Percentiles rank a stretch among this genome's conserved stretches.
phyloP scores from a whole-genome alignment of 1,140 invertebrate species.

The Popillia japonica region DNA sequence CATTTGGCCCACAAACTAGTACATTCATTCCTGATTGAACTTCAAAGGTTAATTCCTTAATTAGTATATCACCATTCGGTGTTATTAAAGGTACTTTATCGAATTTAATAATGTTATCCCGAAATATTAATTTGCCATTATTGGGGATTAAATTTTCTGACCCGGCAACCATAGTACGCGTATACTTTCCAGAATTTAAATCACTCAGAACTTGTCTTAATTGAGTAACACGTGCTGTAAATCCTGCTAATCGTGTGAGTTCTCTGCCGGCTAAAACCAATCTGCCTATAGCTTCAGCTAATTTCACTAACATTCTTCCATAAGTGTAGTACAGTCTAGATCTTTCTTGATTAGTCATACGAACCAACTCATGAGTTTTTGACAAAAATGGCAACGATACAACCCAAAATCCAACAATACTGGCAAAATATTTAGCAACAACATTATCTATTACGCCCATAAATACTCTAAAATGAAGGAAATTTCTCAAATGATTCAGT shows the following conservation, averaged over 20 bases:
- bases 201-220: conserved; percentile 88
- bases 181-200: conserved; percentile 85
- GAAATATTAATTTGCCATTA: conserved; percentile 81
- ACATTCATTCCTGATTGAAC: conserved; percentile 91
- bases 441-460: conserved; percentile 97
- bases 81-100: conserved; percentile 94
- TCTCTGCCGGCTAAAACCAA: conserved; percentile 93
- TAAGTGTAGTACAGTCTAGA: conserved; percentile 91
- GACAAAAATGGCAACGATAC: conserved; percentile 94
- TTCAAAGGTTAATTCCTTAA: conserved; percentile 89
- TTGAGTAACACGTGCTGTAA: conserved; percentile 91
- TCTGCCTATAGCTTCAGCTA: conserved; percentile 96
- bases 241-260: conserved; percentile 91
- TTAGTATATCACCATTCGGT: conserved; percentile 95
- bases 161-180: conserved; percentile 82
- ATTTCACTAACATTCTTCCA: conserved; percentile 95
- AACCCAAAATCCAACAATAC: conserved; percentile 93
- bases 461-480: conserved; percentile 89
- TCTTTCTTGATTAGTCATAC: conserved; percentile 61
- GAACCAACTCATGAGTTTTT: conserved; percentile 70
- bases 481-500: conserved; percentile 86
- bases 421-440: conserved; percentile 95
- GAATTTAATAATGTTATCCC: conserved; percentile 94
- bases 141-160: conserved; percentile 68
- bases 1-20: conserved; percentile 96